Evolutionary conservation across 2,113 vertebrate genomes (phyloP).

Genomic region (Dolichotis patagonum): DNA sequence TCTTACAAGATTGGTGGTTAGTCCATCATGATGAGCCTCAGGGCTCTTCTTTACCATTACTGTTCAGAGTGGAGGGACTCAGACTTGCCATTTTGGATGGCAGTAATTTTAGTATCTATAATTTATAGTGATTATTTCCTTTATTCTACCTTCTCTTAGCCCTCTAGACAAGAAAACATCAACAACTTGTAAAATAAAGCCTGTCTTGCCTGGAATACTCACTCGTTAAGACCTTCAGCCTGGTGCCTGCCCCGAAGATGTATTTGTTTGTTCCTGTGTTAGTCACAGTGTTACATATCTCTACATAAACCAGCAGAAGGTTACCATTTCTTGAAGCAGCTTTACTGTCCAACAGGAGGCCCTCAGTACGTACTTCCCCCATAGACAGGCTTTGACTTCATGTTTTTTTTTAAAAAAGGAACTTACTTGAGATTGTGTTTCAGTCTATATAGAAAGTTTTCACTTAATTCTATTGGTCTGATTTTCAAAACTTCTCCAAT

Average conservation of each 20-base stretch:
- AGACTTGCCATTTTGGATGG: not conserved
- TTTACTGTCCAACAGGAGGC: not conserved
- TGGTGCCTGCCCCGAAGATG: constrained; percentile 73
- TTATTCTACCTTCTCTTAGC: not conserved
- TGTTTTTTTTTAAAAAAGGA: constrained; percentile 16
- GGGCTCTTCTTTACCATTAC: not conserved
- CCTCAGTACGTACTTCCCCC: not conserved
- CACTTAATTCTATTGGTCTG: constrained; percentile 36
- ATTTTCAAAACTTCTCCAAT: constrained; percentile 35
- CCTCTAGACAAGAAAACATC: not conserved
- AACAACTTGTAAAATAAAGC: constrained; percentile 23
- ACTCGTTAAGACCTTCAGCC: constrained; percentile 70
- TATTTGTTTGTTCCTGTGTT: constrained; percentile 42
- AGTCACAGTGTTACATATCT: constrained; percentile 62
- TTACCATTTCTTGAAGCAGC: not conserved
- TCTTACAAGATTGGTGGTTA: not conserved
- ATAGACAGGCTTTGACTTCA: not conserved
- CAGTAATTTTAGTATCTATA: not conserved
- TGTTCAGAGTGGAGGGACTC: not conserved
- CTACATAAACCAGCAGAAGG: constrained; percentile 56
- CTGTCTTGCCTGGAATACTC: constrained; percentile 58
- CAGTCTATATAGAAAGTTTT: not conserved
- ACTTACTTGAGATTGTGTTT: constrained; percentile 14
- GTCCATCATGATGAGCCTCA: not conserved
- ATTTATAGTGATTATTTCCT: not conserved